These are phyloP conservation scores for Illadopsis cleaveri DNA, from an alignment of 2,113 vertebrate species.

Conservation along the genomic window DNA sequence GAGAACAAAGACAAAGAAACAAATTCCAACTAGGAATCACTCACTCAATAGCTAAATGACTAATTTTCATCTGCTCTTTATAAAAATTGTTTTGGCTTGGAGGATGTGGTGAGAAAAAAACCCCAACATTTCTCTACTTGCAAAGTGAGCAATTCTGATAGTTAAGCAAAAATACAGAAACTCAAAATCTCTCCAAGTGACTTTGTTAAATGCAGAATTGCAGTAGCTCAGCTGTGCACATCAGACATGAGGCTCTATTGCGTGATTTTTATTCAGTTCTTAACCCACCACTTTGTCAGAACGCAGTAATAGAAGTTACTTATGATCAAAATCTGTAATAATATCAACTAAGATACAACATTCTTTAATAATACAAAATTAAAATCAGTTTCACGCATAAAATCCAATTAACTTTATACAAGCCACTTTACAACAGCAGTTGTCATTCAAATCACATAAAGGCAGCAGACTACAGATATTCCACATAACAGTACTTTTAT, in stretches of 20 bases:
- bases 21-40: background rate
- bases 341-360: slow-evolving; percentile 10
- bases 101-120: background rate
- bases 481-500: slow-evolving; percentile 23
- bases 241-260: background rate
- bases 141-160: background rate
- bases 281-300: slow-evolving; percentile 39
- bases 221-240: background rate
- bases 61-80: background rate
- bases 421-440: slow-evolving; percentile 75
- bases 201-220: background rate
- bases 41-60: background rate
- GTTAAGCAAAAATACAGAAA: background rate
- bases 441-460: slow-evolving; percentile 45
- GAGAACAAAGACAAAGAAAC: background rate
- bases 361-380: slow-evolving; percentile 40
- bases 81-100: background rate
- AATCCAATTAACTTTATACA: slow-evolving; percentile 30
- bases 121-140: background rate
- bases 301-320: slow-evolving; percentile 38
- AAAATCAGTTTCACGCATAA: slow-evolving; percentile 39
- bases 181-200: background rate
- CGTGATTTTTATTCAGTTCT: slow-evolving; percentile 24
- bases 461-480: slow-evolving; percentile 39
- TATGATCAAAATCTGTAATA: slow-evolving; percentile 60